phyloP scores from a whole-genome alignment of 1,140 invertebrate species.

The Periplaneta americana region DNA sequence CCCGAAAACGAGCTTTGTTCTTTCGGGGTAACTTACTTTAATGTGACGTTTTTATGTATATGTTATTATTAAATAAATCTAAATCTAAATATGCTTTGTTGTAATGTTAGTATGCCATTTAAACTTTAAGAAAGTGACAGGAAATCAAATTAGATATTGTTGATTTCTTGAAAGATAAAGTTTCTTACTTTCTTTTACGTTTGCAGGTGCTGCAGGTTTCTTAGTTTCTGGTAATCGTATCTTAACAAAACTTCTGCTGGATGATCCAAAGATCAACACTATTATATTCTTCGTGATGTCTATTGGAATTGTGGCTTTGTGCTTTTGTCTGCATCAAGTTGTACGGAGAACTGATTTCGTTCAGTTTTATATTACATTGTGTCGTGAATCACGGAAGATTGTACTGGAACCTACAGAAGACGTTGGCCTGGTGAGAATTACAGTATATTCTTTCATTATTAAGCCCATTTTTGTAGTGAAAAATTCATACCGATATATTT shows the following conservation, averaged over 20 bases:
- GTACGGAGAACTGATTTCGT: constrained; percentile 75
- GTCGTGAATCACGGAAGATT: constrained; percentile 63
- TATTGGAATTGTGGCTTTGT: constrained; percentile 63
- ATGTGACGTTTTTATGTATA: no score
- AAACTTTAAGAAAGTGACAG: no score
- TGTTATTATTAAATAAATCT: no score
- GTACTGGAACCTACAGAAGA: constrained; percentile 73
- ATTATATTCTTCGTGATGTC: constrained; percentile 80
- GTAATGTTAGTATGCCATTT: no score
- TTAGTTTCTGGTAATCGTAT: constrained; percentile 80
- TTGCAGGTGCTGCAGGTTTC: constrained; percentile 73
- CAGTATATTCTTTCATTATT: background rate
- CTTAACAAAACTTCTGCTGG: constrained; percentile 68
- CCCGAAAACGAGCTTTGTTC: no score
- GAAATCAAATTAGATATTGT: no score
- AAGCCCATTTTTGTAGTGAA: no score
- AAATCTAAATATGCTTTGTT: no score
- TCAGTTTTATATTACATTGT: constrained; percentile 72
- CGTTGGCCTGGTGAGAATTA: constrained; percentile 58
- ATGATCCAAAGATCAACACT: constrained; percentile 71
- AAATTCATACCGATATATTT: no score
- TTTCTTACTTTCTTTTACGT: no score
- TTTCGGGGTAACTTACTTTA: no score
- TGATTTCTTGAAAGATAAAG: no score
- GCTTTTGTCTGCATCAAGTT: constrained; percentile 68